A percentile compares a stretch with the other conserved stretches of the same genome.
Conservation (phyloP, 1,140 invertebrate species). For the Branchinecta lynchi region DNA sequence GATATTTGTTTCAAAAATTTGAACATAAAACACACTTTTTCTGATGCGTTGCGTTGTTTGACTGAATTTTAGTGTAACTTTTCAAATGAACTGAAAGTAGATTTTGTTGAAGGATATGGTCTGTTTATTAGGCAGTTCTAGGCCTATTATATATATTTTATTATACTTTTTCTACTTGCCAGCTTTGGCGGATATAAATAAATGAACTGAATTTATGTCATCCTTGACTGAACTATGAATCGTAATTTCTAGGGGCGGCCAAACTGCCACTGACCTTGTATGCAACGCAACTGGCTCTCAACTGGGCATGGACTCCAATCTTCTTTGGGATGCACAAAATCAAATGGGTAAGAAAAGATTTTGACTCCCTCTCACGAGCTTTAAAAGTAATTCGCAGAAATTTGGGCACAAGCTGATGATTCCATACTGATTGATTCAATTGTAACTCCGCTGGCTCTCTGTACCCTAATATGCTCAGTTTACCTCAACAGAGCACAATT, state of each 20-base stretch:
- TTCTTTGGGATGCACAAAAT: constrained; percentile 60
- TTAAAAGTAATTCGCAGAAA: too few species aligned
- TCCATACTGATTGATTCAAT: neutral
- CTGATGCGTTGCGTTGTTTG: too few species aligned
- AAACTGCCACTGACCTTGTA: constrained; percentile 52
- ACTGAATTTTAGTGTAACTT: too few species aligned
- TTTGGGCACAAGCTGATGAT: neutral
- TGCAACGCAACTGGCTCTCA: constrained; percentile 55
- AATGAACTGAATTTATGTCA: too few species aligned
- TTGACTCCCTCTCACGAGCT: neutral
- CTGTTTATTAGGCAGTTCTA: too few species aligned
- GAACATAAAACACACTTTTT: too few species aligned
- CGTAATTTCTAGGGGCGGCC: constrained; percentile 33
- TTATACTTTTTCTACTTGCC: too few species aligned
- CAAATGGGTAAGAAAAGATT: constrained; percentile 43
- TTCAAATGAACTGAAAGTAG: too few species aligned
- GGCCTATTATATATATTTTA: too few species aligned
- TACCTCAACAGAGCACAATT: constrained; percentile 18
- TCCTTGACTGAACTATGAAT: neutral
- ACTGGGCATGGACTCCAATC: constrained; percentile 72
- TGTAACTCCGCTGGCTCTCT: neutral
- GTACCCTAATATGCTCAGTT: neutral
- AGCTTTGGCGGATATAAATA: too few species aligned
- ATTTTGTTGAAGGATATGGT: too few species aligned
- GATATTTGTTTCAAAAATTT: too few species aligned